These are phyloP conservation scores for Lucilia cuprina DNA, from an alignment of 1,140 invertebrate species.

Conservation along the genomic window DNA sequence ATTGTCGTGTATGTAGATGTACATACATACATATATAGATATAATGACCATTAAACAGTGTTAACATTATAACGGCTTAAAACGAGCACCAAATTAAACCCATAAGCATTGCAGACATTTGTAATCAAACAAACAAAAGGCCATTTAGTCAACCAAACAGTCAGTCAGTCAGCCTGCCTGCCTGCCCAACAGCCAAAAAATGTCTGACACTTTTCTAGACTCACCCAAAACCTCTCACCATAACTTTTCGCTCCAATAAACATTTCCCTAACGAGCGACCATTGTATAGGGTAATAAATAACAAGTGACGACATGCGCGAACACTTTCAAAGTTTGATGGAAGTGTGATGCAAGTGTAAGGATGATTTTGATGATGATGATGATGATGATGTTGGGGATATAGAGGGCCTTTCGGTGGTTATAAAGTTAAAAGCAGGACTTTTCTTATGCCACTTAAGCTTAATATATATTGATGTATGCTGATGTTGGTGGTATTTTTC, in stretches of 20 bases:
- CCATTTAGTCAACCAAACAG: background rate
- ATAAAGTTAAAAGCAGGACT: background rate
- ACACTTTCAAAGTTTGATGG: background rate
- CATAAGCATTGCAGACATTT: background rate
- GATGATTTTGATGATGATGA: too few relatives aligned
- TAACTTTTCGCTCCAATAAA: too few relatives aligned
- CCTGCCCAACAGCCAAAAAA: background rate
- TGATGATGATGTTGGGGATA: too few relatives aligned
- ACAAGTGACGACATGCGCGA: constrained; percentile 13
- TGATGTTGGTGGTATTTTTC: background rate
- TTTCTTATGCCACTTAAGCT: background rate
- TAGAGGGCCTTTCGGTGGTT: background rate
- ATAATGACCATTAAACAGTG: background rate
- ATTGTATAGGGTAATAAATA: background rate
- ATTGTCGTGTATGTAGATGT: too few relatives aligned
- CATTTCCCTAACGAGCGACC: too few relatives aligned
- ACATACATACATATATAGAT: too few relatives aligned
- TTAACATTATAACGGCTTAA: background rate
- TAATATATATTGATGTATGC: background rate
- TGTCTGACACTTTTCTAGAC: background rate
- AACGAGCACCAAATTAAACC: background rate
- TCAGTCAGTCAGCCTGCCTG: background rate
- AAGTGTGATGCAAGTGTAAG: background rate
- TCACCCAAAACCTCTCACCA: too few relatives aligned
- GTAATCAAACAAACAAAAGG: background rate